Evolutionary conservation across 2,797 vertebrate species (phyloP), one percentile per base, ranked within the genome.

Genomic region (Macroramphosus scolopax): DNA sequence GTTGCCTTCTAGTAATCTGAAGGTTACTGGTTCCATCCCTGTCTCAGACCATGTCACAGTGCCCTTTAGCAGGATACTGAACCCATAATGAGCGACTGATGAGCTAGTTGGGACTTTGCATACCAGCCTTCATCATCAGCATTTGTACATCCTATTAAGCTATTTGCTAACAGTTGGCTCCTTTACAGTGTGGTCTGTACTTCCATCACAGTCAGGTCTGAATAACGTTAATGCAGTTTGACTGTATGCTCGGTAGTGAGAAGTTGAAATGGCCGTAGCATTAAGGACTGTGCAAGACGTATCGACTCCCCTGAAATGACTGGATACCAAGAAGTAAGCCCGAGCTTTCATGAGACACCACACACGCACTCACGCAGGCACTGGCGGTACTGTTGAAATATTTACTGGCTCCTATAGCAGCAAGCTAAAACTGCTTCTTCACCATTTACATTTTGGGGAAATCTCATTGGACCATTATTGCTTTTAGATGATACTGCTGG

Each of bases 271-370:
- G 46, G 49, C 57, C 61, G 63, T 42, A 42, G 35, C 48, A 62
- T 70, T 63, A 57, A 77, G 63, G 58, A 80, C 51, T 41, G 74
- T 52, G 53, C 54, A 26, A 61, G 68, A 59, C 69, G 66, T 49
- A 63, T 72, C 5, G 0, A 44, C 58, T 56, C 62, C 63, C 59
- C 31, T 11, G 64, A 54, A 56, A 71, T 32, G 5, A 31, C 42
- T 45, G 28, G 44, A 56, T 55, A 52, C 61, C 31, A 67, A 50
- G 43, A 58, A 74, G 61, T 55, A 45, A 38, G 46, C 28, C 32
- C 58, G 37, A 18, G 48, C 43, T 53, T 68, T 62, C 59, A 62
- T 45, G 52, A 64, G 54, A 63, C 72, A 33, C 38, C 41, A 41
- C 66, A 63, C 15, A 37, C 56, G 39, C 42, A 43, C 40, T 30